Conservation (phyloP, 2,797 vertebrate species). For the Rhabdophis nuchalis region DNA sequence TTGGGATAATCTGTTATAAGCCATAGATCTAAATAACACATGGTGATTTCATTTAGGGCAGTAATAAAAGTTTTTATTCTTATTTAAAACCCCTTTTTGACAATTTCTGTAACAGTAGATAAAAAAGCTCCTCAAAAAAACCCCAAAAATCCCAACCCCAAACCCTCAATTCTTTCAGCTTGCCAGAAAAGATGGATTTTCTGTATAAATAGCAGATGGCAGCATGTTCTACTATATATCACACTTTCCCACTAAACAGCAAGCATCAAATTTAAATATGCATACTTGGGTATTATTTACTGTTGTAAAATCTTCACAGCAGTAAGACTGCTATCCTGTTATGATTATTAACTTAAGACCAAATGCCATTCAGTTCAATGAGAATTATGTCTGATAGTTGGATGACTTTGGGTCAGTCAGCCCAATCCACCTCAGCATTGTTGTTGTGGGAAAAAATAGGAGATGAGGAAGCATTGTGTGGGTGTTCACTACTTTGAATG, state of each 20-base stretch:
- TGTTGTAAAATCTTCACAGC: neutral
- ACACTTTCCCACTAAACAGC: neutral
- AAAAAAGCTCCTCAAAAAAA: neutral
- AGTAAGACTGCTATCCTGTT: neutral
- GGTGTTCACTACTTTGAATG: neutral
- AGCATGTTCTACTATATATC: neutral
- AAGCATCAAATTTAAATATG: neutral
- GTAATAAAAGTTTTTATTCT: neutral
- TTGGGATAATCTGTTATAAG: neutral
- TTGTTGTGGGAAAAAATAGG: neutral
- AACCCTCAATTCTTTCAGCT: neutral
- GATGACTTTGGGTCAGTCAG: neutral
- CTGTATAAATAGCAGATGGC: neutral
- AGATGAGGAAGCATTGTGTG: neutral
- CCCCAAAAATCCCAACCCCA: too few species aligned
- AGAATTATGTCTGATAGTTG: neutral
- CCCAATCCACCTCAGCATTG: neutral
- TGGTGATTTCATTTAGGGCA: neutral
- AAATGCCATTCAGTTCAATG: neutral
- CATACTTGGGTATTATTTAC: neutral
- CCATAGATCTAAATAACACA: neutral
- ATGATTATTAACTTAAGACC: neutral
- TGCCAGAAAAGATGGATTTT: neutral
- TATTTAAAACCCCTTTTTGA: neutral
- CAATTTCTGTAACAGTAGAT: neutral